These are phyloP conservation scores for Melipona bicolor DNA, from an alignment of 2,888 invertebrate genomes.

Conservation along the genomic window DNA sequence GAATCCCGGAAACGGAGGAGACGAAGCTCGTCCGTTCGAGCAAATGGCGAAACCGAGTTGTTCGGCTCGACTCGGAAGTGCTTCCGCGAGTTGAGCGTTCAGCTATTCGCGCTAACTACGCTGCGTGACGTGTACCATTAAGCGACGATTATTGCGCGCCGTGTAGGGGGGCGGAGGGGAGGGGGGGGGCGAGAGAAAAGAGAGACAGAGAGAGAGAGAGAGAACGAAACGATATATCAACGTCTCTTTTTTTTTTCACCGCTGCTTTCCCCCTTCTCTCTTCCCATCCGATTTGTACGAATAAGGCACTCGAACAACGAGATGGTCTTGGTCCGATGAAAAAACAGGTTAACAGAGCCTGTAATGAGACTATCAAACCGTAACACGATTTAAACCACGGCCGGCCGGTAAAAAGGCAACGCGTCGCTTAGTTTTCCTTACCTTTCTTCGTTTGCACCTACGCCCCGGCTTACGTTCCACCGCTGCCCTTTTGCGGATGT, in stretches of 20 bases:
- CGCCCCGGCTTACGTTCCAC: conserved; percentile 17
- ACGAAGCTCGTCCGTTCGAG: neutral
- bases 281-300: neutral
- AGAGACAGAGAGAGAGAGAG: neutral
- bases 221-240: conserved; percentile 24
- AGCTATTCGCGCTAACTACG: conserved; percentile 23
- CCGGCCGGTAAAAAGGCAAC: conserved; percentile 45
- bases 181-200: neutral
- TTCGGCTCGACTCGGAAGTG: neutral
- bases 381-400: conserved; percentile 71
- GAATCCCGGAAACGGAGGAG: neutral
- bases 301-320: neutral
- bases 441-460: conserved; percentile 56
- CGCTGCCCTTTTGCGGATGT: conserved; percentile 47
- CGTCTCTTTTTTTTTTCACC: neutral
- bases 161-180: neutral
- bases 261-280: neutral
- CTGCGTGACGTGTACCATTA: conserved; percentile 51
- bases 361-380: conserved; percentile 81
- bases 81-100: conserved; percentile 14
- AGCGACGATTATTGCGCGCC: conserved; percentile 25
- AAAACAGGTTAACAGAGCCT: conserved; percentile 78
- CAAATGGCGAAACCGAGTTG: neutral
- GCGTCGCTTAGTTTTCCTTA: conserved; percentile 48
- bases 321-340: conserved; percentile 37